phyloP scores from a whole-genome alignment of 2,888 invertebrate genomes.

The Cabera pusaria region DNA sequence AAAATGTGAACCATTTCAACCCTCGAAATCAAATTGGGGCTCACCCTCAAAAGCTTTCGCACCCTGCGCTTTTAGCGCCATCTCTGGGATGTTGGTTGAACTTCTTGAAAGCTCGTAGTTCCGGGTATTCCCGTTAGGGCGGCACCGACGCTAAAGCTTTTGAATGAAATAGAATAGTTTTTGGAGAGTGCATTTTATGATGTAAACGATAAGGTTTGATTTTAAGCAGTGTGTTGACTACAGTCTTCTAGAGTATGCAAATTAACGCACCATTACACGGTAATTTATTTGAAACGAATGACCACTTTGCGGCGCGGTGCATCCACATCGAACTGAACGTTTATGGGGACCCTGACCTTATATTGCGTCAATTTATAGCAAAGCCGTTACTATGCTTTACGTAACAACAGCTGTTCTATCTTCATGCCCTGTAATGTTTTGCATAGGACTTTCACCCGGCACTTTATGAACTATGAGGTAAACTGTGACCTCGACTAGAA shows the following conservation, averaged over 20 bases:
- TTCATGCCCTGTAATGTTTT: constrained; percentile 59
- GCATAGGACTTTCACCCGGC: constrained; percentile 67
- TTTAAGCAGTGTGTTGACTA: constrained; percentile 42
- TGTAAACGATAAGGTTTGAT: constrained; percentile 46
- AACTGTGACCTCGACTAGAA: constrained; percentile 31
- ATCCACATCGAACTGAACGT: constrained; percentile 73
- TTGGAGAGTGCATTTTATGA: constrained; percentile 43
- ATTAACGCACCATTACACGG: constrained; percentile 81
- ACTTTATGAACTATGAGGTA: constrained; percentile 29
- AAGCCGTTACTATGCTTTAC: constrained; percentile 73
- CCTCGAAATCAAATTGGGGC: not conserved
- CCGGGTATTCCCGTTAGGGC: constrained; percentile 51
- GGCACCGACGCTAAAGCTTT: constrained; percentile 61
- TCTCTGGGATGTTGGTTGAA: constrained; percentile 68
- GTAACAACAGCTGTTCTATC: constrained; percentile 73
- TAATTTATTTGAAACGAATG: constrained; percentile 84
- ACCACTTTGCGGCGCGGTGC: constrained; percentile 81
- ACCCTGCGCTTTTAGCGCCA: constrained; percentile 55
- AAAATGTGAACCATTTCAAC: constrained; percentile 21
- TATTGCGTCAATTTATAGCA: constrained; percentile 79
- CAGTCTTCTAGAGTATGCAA: constrained; percentile 74
- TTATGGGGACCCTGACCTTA: constrained; percentile 83
- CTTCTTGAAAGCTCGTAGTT: constrained; percentile 66
- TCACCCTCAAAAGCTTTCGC: constrained; percentile 38
- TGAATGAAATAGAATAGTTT: constrained; percentile 62